Evolutionary conservation across 2,888 invertebrate species (phyloP), one percentile per base, ranked within the genome.

Genomic region (Tachina fera): DNA sequence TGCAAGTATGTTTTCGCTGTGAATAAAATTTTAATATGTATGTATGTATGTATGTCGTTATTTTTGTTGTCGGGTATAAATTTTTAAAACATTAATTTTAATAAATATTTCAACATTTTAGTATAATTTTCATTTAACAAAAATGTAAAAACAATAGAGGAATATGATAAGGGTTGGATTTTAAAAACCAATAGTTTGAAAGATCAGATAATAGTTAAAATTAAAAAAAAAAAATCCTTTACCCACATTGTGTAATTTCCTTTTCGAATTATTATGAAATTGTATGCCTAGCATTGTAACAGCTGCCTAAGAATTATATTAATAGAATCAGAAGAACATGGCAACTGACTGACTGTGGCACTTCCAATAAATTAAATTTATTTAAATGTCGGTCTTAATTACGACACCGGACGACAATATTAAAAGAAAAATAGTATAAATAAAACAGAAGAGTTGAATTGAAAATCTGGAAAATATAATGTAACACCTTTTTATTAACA

Each of bases 401-500:
- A 63, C 79, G 70, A 47, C 47, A 31, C 72, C 47, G 61, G 53
- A 61, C n/a, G 31, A 31, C 31, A 31, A 31, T 31, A 31, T 31
- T 31, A 3, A 31, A 31, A 19, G 49, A 63, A 72, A 56, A 51
- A 49, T 47, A 51, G 51, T 53, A 16, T 49, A 22, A 51, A 53
- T 39, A 61, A 10, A 67, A 63, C 22, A 53, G 14, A 84, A 80
- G 72, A 77, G 80, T 76, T 76, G 65, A 60, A 41, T 11, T 41
- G 45, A 63, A 45, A 41, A 58, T 60, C 53, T 63, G 47, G 39
- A 49, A 49, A 60, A 67, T 47, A 47, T 1, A 61, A 41, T n/a
- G 9, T 76, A 76, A 84, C 80, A 80, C 76, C 76, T 84, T 77
- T 31, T 84, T 74, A 65, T 67, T 80, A 71, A 39, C 58, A 58